Conservation (phyloP, 1,140 invertebrate species). For the Dufourea novaeangliae region DNA sequence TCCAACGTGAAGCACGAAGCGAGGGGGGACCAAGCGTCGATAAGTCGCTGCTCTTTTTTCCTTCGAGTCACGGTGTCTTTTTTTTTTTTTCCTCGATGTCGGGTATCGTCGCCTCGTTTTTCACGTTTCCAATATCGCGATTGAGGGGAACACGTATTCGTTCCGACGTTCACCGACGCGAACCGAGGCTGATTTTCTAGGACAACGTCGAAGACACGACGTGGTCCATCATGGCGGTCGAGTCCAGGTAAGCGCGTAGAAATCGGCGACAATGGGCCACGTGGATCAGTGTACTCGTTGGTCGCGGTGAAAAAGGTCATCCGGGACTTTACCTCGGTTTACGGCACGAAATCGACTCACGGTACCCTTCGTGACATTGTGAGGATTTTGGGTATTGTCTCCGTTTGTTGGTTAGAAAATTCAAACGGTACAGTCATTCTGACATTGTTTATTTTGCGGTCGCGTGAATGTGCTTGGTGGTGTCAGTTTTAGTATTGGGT, state of each 20-base stretch:
- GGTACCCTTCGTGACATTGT: too few species aligned
- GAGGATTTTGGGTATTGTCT: too few species aligned
- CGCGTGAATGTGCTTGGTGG: too few species aligned
- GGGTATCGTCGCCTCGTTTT: background rate
- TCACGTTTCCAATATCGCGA: constrained; percentile 9
- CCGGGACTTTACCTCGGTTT: too few species aligned
- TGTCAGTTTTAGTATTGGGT: too few species aligned
- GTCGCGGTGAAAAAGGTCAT: too few species aligned
- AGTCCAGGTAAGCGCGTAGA: constrained; percentile 60
- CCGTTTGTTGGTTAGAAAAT: too few species aligned
- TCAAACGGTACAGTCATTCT: too few species aligned
- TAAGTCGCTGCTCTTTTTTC: constrained; percentile 10
- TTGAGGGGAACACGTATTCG: background rate
- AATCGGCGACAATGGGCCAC: background rate
- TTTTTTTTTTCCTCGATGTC: background rate
- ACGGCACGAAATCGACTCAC: too few species aligned
- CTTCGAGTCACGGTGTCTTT: too few species aligned
- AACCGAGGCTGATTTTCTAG: background rate
- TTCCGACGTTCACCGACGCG: too few species aligned
- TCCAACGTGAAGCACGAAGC: background rate
- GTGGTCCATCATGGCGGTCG: constrained; percentile 59
- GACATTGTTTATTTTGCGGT: too few species aligned
- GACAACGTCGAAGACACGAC: background rate
- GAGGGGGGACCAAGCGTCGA: background rate
- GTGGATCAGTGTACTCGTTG: background rate